Evolutionary conservation across 2,888 invertebrate genomes (phyloP).

Genomic region (Ophion ellenae): DNA sequence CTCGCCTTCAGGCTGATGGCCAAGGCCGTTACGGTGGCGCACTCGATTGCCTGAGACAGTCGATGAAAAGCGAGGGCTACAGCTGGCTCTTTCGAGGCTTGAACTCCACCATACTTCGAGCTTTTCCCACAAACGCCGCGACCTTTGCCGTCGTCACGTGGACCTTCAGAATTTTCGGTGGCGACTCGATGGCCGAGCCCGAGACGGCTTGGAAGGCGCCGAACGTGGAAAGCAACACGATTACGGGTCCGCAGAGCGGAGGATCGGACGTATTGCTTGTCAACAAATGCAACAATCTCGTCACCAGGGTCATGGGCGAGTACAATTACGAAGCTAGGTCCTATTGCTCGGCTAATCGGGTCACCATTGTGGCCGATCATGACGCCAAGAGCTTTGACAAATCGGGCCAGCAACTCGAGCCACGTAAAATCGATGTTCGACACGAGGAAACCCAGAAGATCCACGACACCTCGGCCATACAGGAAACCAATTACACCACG

Average conservation of each 20-base stretch:
- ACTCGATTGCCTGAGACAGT: conserved; percentile 90
- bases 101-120: conserved; percentile 91
- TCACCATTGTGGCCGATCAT: conserved; percentile 16
- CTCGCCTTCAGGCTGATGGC: conserved; percentile 91
- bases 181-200: conserved; percentile 40
- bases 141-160: conserved; percentile 95
- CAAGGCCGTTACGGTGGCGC: conserved; percentile 87
- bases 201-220: not conserved
- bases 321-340: conserved; percentile 56
- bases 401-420: conserved; percentile 6
- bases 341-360: conserved; percentile 42
- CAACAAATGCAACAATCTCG: conserved; percentile 55
- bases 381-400: conserved; percentile 26
- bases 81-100: conserved; percentile 90
- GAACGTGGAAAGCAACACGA: not conserved
- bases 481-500: conserved; percentile 12
- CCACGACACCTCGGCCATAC: not conserved
- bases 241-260: not conserved
- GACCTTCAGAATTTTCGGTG: conserved; percentile 86
- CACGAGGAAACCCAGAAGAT: not conserved
- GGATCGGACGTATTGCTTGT: not conserved
- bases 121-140: conserved; percentile 97
- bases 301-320: conserved; percentile 44
- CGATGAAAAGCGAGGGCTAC: conserved; percentile 89
- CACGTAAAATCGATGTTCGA: not conserved